Percentiles rank a stretch among this genome's conserved stretches.
These are phyloP conservation scores for Machimus atricapillus DNA, from an alignment of 2,888 invertebrate genomes.

Conservation along the genomic window DNA sequence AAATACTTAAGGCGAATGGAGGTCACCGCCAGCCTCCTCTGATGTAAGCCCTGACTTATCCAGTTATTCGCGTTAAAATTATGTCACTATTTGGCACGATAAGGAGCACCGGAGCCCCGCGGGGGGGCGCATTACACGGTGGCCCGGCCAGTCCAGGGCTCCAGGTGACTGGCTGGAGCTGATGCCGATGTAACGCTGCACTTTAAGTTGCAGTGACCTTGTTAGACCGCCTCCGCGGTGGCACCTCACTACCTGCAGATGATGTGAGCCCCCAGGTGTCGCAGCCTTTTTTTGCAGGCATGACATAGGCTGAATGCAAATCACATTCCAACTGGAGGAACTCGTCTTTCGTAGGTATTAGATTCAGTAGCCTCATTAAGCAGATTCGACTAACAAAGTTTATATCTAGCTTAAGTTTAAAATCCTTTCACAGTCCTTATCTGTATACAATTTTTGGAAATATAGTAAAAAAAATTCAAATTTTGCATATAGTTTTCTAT, in stretches of 20 bases:
- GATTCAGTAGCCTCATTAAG: not conserved
- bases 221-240: not conserved
- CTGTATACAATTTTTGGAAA: too few relatives aligned
- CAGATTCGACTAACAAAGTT: too few relatives aligned
- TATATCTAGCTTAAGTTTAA: too few relatives aligned
- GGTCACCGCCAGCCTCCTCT: conserved; percentile 26
- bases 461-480: too few relatives aligned
- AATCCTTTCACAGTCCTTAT: too few relatives aligned
- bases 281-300: not conserved
- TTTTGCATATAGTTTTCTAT: too few relatives aligned
- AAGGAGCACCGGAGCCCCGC: not conserved
- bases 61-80: conserved; percentile 31
- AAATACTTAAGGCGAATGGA: conserved; percentile 36
- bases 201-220: not conserved
- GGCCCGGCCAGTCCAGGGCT: not conserved
- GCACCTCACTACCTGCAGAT: not conserved
- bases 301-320: not conserved
- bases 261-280: not conserved
- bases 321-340: not conserved
- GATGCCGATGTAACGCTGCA: not conserved
- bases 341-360: not conserved
- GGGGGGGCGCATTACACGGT: not conserved
- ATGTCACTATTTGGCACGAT: conserved; percentile 32
- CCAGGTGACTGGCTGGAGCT: not conserved
- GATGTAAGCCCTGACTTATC: conserved; percentile 29